A percentile compares a stretch with the other conserved stretches of the same genome.
Evolutionary conservation across 2,113 vertebrate species (phyloP).

Genomic region (Caracal caracal): DNA sequence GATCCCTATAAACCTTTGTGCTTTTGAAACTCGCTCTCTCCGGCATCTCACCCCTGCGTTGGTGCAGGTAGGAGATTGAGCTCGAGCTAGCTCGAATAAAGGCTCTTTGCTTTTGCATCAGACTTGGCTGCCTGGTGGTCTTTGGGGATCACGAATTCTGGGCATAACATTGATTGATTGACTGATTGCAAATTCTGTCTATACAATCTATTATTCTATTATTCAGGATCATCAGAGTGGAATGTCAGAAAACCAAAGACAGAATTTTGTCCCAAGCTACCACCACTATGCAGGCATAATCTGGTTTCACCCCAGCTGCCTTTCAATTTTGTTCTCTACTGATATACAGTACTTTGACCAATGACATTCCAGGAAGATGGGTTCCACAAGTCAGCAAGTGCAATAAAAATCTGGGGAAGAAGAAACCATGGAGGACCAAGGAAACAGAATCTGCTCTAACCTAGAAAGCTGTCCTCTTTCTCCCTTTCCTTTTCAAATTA

Average conservation of each 20-base stretch:
- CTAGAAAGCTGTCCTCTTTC: not conserved
- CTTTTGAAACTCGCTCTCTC: no score
- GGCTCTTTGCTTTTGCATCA: no score
- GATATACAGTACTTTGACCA: not conserved
- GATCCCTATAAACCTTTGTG: no score
- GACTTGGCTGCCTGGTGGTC: no score
- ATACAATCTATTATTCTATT: not conserved
- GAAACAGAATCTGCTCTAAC: not conserved
- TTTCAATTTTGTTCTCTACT: not conserved
- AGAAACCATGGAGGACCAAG: not conserved
- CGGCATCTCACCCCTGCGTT: no score
- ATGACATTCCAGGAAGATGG: not conserved
- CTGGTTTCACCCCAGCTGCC: not conserved
- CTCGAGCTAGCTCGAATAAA: no score
- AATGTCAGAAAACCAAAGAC: not conserved
- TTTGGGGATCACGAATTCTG: no score
- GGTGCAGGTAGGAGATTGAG: no score
- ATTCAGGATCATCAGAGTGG: not conserved
- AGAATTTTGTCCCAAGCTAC: not conserved
- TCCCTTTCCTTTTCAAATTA: not conserved
- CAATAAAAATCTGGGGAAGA: not conserved
- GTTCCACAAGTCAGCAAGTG: not conserved
- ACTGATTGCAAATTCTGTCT: not conserved
- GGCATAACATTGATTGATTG: no score
- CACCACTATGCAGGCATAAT: no score